A percentile compares a stretch with the other conserved stretches of the same genome.
Conservation (phyloP, 1,140 invertebrate genomes). For the Drosophila saltans region DNA sequence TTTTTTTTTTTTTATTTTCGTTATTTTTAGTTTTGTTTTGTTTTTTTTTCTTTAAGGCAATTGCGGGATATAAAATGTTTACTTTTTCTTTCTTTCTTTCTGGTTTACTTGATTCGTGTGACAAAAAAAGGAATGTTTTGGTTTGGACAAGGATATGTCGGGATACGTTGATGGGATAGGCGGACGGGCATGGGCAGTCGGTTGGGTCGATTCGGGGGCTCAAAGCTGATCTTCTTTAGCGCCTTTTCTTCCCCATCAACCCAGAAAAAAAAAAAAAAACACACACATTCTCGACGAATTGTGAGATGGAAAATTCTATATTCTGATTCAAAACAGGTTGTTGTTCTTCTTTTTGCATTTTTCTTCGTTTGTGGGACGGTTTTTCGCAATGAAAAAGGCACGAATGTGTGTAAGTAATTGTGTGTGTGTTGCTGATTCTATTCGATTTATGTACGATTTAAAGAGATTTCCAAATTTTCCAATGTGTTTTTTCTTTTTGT, state of each 20-base stretch:
- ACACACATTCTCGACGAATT: conserved; percentile 3
- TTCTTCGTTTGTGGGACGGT: conserved; percentile 59
- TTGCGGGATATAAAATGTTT: conserved; percentile 60
- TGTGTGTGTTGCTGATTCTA: conserved; percentile 50
- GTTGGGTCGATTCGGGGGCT: neutral
- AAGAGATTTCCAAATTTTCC: conserved; percentile 44
- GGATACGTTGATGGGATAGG: too few relatives aligned
- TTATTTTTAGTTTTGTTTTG: neutral
- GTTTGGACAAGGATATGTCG: neutral
- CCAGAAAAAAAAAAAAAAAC: neutral
- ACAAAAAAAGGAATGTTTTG: conserved; percentile 4
- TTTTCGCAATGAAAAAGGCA: conserved; percentile 79
- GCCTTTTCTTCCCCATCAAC: neutral
- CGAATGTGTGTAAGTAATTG: conserved; percentile 65
- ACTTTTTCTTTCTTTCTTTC: conserved; percentile 23
- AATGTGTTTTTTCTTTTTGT: conserved; percentile 35
- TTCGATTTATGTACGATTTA: conserved; percentile 59
- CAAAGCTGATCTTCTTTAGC: neutral
- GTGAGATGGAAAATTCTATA: conserved; percentile 6
- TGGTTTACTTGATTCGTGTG: conserved; percentile 59
- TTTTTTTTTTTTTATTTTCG: conserved; percentile 27
- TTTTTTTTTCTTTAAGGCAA: conserved; percentile 54
- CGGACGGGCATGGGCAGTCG: too few relatives aligned
- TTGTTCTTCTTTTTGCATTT: conserved; percentile 25
- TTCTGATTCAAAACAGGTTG: conserved; percentile 6